phyloP scores from a whole-genome alignment of 2,888 invertebrate genomes.

The Trissolcus japonicus region DNA sequence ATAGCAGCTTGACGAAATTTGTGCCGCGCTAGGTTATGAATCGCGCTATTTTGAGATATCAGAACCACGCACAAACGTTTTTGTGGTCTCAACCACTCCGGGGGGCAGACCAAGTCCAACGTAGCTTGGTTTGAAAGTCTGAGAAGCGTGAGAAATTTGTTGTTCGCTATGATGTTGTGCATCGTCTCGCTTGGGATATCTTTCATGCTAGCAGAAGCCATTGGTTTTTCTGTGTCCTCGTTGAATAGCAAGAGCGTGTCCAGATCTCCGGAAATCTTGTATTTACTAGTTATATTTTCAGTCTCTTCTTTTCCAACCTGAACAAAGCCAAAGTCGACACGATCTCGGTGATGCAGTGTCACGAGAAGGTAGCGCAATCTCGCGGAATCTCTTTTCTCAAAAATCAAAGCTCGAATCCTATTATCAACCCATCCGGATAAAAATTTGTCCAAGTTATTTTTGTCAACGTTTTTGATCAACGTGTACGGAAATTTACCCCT shows the following conservation, averaged over 20 bases:
- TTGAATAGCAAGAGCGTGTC: slow-evolving; percentile 93
- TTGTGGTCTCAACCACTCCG: slow-evolving; percentile 87
- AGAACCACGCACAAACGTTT: slow-evolving; percentile 88
- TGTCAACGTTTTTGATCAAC: slow-evolving; percentile 83
- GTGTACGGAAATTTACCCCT: slow-evolving; percentile 91
- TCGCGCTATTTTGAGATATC: slow-evolving; percentile 82
- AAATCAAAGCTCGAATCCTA: slow-evolving; percentile 91
- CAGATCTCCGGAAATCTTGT: slow-evolving; percentile 84
- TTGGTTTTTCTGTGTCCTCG: slow-evolving; percentile 88
- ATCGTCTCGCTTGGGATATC: slow-evolving; percentile 93
- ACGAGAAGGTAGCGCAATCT: slow-evolving; percentile 91
- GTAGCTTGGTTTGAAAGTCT: slow-evolving; percentile 93
- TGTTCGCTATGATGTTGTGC: slow-evolving; percentile 90
- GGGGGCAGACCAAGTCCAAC: slow-evolving; percentile 91
- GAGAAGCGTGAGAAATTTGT: slow-evolving; percentile 92
- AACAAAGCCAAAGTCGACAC: slow-evolving; percentile 89
- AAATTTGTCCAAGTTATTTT: slow-evolving; percentile 85
- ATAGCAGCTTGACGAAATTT: slow-evolving; percentile 85
- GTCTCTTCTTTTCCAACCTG: slow-evolving; percentile 82
- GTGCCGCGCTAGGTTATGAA: slow-evolving; percentile 81
- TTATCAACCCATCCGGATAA: slow-evolving; percentile 94
- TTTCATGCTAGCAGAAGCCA: slow-evolving; percentile 91
- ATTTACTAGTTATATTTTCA: slow-evolving; percentile 81
- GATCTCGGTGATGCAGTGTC: slow-evolving; percentile 90
- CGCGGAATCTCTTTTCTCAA: slow-evolving; percentile 86